Percentiles rank a stretch among this genome's conserved stretches.
phyloP scores from a whole-genome alignment of 2,113 vertebrate genomes.

The Emydocephalus ijimae region DNA sequence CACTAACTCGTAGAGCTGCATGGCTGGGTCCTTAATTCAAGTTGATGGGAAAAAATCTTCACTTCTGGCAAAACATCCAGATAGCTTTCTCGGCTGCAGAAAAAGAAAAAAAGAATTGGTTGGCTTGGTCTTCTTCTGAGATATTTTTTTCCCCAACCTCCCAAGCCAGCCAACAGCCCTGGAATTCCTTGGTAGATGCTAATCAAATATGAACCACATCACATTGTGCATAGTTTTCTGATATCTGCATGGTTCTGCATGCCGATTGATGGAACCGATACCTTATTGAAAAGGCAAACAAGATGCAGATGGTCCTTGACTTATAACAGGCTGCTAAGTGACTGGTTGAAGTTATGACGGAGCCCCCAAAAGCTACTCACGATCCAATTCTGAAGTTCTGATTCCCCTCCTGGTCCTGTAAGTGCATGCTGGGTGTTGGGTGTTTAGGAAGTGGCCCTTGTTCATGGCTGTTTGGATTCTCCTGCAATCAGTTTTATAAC shows the following conservation, averaged over 20 bases:
- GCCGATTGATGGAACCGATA: neutral
- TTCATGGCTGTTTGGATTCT: no score
- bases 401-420: no score
- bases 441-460: no score
- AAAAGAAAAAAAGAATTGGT: neutral
- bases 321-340: no score
- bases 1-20: slow-evolving; percentile 3
- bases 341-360: no score
- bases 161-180: neutral
- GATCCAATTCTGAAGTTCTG: no score
- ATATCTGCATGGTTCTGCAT: neutral
- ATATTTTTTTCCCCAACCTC: neutral
- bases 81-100: neutral
- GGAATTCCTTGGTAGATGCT: neutral
- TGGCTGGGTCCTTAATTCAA: neutral
- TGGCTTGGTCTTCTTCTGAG: neutral
- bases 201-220: neutral
- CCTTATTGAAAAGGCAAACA: no score
- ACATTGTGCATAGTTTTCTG: neutral
- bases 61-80: neutral
- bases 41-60: neutral
- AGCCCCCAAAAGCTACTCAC: no score
- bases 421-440: no score
- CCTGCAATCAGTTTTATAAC: no score
- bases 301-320: no score